Evolutionary conservation across 53 echinoderm and acorn worm species (phyloP), one percentile per base, ranked within the genome.

Genomic region (Glandiceps talaboti): DNA sequence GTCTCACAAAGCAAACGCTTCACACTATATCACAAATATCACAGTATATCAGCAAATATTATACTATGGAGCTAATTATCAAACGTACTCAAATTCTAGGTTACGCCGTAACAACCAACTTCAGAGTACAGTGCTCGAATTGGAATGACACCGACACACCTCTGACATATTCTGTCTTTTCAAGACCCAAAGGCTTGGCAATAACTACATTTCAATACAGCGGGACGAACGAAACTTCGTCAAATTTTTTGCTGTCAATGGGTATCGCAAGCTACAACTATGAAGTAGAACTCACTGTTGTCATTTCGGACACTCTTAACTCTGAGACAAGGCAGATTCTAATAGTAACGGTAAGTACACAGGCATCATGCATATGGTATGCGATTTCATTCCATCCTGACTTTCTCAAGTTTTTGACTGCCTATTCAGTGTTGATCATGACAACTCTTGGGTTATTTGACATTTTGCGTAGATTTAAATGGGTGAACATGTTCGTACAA

Each of bases 331-430:
- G 73, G 32, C 77, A 80, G 27, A 32, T 33, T 30, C 32, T 89
- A 30, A 89, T 74, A 27, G 85, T 86, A 28, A 91, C 45, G 33
- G 94, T 94, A 77, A 80, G 85, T n/a, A n/a, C n/a, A n/a, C n/a
- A n/a, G n/a, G n/a, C n/a, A n/a, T n/a, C n/a, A n/a, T n/a, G n/a
- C n/a, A n/a, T n/a, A n/a, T n/a, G n/a, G n/a, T n/a, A n/a, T n/a
- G n/a, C n/a, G n/a, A n/a, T n/a, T n/a, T n/a, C n/a, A n/a, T n/a
- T n/a, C n/a, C n/a, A n/a, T n/a, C n/a, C n/a, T n/a, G n/a, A n/a
- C n/a, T n/a, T n/a, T n/a, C n/a, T n/a, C n/a, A n/a, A n/a, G n/a
- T n/a, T n/a, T n/a, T n/a, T n/a, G n/a, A n/a, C n/a, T n/a, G n/a
- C n/a, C n/a, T n/a, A n/a, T n/a, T n/a, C n/a, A n/a, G n/a, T n/a